Evolutionary conservation across 2,797 vertebrate species (phyloP).

Genomic region (Mycteria americana): DNA sequence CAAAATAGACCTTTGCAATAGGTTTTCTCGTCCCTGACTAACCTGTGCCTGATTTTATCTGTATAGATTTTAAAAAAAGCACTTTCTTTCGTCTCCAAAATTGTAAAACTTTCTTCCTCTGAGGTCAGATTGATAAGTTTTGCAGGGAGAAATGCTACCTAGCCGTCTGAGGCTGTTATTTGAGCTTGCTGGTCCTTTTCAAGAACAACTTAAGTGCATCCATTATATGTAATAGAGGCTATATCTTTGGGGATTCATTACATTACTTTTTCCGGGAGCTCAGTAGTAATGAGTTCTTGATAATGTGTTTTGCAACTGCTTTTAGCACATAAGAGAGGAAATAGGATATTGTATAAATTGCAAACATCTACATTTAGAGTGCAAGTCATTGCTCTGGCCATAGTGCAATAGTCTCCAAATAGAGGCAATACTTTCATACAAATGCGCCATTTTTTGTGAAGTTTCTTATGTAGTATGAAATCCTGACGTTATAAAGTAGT

Average conservation of each 20-base stretch:
- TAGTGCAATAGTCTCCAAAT: not conserved
- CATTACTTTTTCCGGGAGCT: conserved; percentile 36
- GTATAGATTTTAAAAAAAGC: not conserved
- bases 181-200: conserved; percentile 27
- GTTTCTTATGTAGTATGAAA: not conserved
- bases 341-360: not conserved
- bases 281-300: conserved; percentile 22
- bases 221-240: conserved; percentile 26
- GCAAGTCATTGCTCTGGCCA: not conserved
- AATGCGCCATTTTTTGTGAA: not conserved
- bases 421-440: not conserved
- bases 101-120: not conserved
- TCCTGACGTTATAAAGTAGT: not conserved
- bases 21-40: not conserved
- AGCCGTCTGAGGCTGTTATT: not conserved
- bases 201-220: conserved; percentile 40
- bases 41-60: not conserved
- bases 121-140: not conserved
- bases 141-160: not conserved
- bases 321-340: conserved; percentile 21
- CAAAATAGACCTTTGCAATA: not conserved
- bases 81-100: not conserved
- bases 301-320: conserved; percentile 58
- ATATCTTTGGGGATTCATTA: conserved; percentile 43
- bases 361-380: conserved; percentile 30